Base-by-base conservation (phyloP, 2,113 vertebrate species). In the Setophaga petechia region DNA sequence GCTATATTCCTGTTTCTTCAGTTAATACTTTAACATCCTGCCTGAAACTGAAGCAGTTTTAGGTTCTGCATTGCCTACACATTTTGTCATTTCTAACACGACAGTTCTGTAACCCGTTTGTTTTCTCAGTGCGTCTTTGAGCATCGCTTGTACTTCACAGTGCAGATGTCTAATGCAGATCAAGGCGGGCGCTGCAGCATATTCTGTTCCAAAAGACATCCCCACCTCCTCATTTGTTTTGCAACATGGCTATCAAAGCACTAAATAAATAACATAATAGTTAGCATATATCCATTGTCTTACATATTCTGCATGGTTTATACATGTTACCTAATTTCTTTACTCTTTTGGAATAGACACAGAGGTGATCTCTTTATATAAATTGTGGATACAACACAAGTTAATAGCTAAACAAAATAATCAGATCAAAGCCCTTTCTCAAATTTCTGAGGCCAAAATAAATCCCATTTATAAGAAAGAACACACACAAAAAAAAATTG, bases 151-250 rank as follows among this genome's bases (percentile, higher is more conserved):
- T 82, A 75, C 86, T 96, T 97, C 90, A 86, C 95, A 96, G 89
- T 94, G 95, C 95, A 96, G 96, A 97, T 97, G 95, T 95, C 97
- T 92, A 88, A 95, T 46, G 91, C 90, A 96, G 95, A 96, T 94
- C 96, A 86, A 95, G 93, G 94, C 79, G 11, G 54, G 92, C 4
- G 2, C 86, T 84, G 93, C 84, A 87, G 91, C 79, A 72, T 94
- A 89, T 87, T 93, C 84, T 94, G 79, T 96, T 96, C 94, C 96
- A 93, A 96, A 95, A 96, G 90, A 94, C 21, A 90, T 94, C 93
- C 91, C 94, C 95, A 97, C 95, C 94, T 95, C 76, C 80, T 95
- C 73, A 65, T 68, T 94, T 96, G 96, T 97, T 96, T 90, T 90
- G 89, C 89, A 97, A 97, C 94, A 95, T 10, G 54, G 77, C 77